phyloP scores from a whole-genome alignment of 1,140 invertebrate genomes.

The Fopius arisanus region DNA sequence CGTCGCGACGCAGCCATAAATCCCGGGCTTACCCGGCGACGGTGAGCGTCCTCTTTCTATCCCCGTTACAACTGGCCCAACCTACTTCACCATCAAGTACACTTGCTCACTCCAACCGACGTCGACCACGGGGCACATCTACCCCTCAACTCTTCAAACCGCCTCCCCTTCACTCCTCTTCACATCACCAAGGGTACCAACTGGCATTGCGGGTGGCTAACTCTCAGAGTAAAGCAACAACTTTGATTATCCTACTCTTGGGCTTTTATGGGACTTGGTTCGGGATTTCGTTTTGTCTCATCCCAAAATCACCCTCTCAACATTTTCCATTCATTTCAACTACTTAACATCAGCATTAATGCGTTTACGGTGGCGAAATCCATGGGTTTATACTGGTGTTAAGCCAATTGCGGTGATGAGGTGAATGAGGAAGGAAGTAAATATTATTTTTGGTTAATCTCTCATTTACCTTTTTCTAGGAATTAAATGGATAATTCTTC shows the following conservation, averaged over 20 bases:
- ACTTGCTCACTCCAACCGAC: constrained; percentile 5
- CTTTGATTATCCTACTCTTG: constrained; percentile 54
- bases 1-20: constrained; percentile 65
- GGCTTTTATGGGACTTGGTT: constrained; percentile 47
- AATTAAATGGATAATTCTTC: not conserved
- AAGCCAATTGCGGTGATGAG: not conserved
- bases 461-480: too few relatives aligned
- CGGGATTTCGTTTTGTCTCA: constrained; percentile 35
- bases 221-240: constrained; percentile 55
- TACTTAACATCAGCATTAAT: constrained; percentile 7
- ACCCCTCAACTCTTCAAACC: constrained; percentile 26
- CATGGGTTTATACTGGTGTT: not conserved
- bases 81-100: constrained; percentile 2
- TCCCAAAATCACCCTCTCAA: constrained; percentile 12
- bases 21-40: constrained; percentile 59
- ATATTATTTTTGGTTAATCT: not conserved
- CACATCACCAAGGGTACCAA: constrained; percentile 28
- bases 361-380: not conserved
- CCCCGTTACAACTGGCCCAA: not conserved
- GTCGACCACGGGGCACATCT: constrained; percentile 26
- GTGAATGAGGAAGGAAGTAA: not conserved
- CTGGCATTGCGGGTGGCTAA: constrained; percentile 56
- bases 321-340: constrained; percentile 5
- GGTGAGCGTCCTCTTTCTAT: constrained; percentile 50
- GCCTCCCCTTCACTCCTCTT: constrained; percentile 27